Base-by-base conservation (phyloP, 2,888 invertebrate species). In the Drosophila greeni region DNA sequence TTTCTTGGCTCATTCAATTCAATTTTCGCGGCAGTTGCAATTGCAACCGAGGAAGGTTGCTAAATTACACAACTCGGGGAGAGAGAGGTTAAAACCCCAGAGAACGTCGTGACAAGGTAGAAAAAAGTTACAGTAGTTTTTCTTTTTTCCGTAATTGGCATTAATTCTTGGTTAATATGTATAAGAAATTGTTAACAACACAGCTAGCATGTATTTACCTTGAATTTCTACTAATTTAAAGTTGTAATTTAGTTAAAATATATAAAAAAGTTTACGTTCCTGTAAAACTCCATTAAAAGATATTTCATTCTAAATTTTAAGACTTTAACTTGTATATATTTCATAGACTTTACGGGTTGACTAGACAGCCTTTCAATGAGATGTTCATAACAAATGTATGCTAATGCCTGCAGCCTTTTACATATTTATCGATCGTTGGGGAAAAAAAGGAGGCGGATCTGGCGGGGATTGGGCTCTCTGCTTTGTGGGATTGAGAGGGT, bases 391-490 rank as follows among this genome's bases (percentile, higher is more conserved):
- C 67, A 52, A 64, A 66, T 58, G 26, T 60, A 72, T 72, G 72
- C 60, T 68, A 72, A 72, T 72, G 62, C 67, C 72, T 56, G 71
- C 70, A 47, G 69, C 36, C 37, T 49, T 47, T 8, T 31, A 29
- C 34, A 49, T 59, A 55, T 53, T 23, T 47, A 67, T 66, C 37
- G 51, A 51, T 33, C 39, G 42, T 11, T 16, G 48, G 18, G n/a
- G n/a, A n/a, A n/a, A 36, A 37, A 29, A 34, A 43, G 34, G 47
- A 31, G 57, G 47, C 12, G 37, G 57, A 37, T 36, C 42, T 42
- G 58, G 52, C 37, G 24, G 53, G 42, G 59, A 31, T 14, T 31
- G 45, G 12, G 45, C n/a, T n/a, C 26, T 18, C 29, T 9, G 29
- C 3, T 26, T 29, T 26, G 43, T 26, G 16, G 43, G 4, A 43